Percentiles rank a stretch among this genome's conserved stretches.
These are phyloP conservation scores for Azorinus chamasolen DNA, from an alignment of 2,888 invertebrate genomes.

Conservation along the genomic window DNA sequence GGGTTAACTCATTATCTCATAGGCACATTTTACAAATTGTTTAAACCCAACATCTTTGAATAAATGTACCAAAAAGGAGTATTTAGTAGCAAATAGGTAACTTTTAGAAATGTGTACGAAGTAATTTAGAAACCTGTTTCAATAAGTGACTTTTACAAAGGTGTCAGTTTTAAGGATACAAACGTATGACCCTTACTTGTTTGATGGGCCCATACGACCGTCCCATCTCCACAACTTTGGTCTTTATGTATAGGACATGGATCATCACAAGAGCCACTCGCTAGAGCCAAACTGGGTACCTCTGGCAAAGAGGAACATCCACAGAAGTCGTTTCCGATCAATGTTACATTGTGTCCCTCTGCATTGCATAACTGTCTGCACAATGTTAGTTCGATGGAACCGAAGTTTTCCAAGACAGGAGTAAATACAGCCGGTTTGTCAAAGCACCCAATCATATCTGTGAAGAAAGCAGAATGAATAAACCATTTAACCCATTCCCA, in stretches of 20 bases:
- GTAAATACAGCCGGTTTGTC: constrained; percentile 14
- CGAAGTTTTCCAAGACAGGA: constrained; percentile 15
- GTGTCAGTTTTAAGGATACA: too few species aligned
- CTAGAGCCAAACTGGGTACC: constrained; percentile 3
- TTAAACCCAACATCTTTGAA: too few species aligned
- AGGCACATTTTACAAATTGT: too few species aligned
- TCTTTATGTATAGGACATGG: constrained; percentile 28
- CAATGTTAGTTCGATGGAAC: constrained; percentile 51
- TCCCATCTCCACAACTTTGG: constrained; percentile 50
- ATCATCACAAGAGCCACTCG: constrained; percentile 16
- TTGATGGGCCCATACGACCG: constrained; percentile 37
- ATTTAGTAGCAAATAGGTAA: too few species aligned
- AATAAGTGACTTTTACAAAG: too few species aligned
- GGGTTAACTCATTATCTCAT: too few species aligned
- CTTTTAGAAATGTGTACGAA: too few species aligned
- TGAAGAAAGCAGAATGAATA: constrained; percentile 2
- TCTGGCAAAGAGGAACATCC: constrained; percentile 25
- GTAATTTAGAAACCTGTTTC: too few species aligned
- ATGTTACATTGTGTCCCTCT: constrained; percentile 11
- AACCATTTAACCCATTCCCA: too few species aligned
- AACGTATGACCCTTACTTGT: constrained; percentile 35
- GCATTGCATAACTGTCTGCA: constrained; percentile 53
- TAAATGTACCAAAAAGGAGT: too few species aligned
- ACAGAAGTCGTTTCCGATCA: constrained; percentile 49
- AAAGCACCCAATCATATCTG: constrained; percentile 52